Conservation (phyloP, 2,797 vertebrate species). For the Vipera ursinii region DNA sequence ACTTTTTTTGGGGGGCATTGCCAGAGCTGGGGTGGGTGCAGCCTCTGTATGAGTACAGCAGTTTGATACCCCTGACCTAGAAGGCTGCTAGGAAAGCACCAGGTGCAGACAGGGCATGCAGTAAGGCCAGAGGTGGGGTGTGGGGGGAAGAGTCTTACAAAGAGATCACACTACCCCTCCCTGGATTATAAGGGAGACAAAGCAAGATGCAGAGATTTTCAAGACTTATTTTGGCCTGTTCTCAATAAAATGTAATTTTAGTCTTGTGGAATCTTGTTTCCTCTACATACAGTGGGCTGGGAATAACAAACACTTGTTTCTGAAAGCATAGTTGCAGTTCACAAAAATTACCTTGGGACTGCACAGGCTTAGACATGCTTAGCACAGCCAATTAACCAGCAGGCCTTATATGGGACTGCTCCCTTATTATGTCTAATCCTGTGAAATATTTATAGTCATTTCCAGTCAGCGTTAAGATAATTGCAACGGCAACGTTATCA, state of each 20-base stretch:
- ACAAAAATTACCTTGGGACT: background rate
- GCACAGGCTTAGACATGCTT: background rate
- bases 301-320: background rate
- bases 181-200: background rate
- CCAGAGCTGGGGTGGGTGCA: too few relatives aligned
- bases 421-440: background rate
- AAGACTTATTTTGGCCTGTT: background rate
- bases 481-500: background rate
- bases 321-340: background rate
- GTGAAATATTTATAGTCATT: background rate
- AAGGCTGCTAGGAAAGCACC: background rate
- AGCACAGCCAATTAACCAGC: background rate
- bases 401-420: background rate
- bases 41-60: too few relatives aligned
- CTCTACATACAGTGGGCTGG: background rate
- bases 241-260: background rate
- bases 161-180: background rate
- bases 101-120: background rate
- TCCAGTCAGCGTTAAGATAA: background rate
- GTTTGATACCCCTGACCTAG: too few relatives aligned
- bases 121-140: background rate
- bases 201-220: background rate
- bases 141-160: background rate
- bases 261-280: background rate
- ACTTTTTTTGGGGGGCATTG: too few relatives aligned